A percentile compares a stretch with the other conserved stretches of the same genome.
Conservation (phyloP, 2,888 invertebrate species). For the Caenorhabditis afra region DNA sequence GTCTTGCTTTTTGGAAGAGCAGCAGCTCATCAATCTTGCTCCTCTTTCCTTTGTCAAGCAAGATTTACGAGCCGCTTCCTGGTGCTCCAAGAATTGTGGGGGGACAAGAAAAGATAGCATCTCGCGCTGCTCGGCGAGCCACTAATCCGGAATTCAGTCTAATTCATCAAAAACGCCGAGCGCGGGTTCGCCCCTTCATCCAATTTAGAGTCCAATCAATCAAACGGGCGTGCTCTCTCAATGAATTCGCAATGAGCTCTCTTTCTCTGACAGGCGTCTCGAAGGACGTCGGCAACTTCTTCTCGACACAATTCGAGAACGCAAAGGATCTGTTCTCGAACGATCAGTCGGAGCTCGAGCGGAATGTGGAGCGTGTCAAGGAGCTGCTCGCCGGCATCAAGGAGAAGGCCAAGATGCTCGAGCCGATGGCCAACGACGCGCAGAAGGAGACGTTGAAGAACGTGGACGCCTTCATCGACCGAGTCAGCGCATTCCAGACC, state of each 20-base stretch:
- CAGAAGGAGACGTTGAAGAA: conserved; percentile 71
- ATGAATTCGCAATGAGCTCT: conserved; percentile 41
- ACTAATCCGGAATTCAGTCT: conserved; percentile 17
- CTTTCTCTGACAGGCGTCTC: conserved; percentile 29
- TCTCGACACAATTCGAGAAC: conserved; percentile 64
- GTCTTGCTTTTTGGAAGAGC: background rate
- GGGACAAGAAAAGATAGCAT: conserved; percentile 38
- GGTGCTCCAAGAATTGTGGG: conserved; percentile 15
- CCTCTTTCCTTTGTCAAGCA: background rate
- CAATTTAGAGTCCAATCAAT: conserved; percentile 35
- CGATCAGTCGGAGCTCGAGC: conserved; percentile 63
- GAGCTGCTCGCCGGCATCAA: conserved; percentile 69
- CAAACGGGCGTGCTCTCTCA: conserved; percentile 20
- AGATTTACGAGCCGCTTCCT: conserved; percentile 27
- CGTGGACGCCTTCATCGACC: conserved; percentile 63
- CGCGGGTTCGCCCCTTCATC: background rate
- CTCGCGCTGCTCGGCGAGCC: background rate
- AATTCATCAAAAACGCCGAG: conserved; percentile 39
- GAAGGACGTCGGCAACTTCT: conserved; percentile 71
- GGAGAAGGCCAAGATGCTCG: conserved; percentile 68
- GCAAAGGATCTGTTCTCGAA: conserved; percentile 69
- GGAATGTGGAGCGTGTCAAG: conserved; percentile 69
- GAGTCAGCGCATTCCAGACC: conserved; percentile 66
- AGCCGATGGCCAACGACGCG: conserved; percentile 67
- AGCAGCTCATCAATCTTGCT: conserved; percentile 34